phyloP scores from a whole-genome alignment of 2,113 vertebrate genomes.

The Pongo abelii region DNA sequence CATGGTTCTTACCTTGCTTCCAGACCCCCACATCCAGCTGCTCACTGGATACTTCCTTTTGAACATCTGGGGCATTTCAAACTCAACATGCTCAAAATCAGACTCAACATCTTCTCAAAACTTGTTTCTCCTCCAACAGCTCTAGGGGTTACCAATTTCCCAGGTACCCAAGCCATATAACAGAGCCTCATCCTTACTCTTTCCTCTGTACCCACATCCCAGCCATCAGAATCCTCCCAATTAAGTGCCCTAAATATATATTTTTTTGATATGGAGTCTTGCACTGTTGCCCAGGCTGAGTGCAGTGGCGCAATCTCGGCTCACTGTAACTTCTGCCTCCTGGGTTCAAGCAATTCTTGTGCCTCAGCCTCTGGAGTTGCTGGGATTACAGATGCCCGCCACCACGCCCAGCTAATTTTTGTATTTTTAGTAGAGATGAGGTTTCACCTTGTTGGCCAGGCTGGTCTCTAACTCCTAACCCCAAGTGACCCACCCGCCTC shows the following conservation, averaged over 20 bases:
- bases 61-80: neutral
- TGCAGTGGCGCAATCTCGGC: neutral
- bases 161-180: neutral
- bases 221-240: neutral
- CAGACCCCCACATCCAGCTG: neutral
- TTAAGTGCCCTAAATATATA: neutral
- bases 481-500: neutral
- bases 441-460: too few species aligned
- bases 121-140: neutral
- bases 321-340: neutral
- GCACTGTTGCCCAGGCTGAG: neutral
- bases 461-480: too few species aligned
- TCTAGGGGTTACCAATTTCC: neutral
- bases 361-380: neutral
- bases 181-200: neutral
- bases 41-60: neutral
- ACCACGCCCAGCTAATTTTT: neutral
- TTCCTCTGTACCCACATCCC: neutral
- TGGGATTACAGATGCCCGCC: neutral
- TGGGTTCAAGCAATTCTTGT: neutral
- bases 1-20: neutral
- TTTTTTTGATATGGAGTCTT: neutral
- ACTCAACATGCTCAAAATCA: neutral
- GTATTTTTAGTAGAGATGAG: too few species aligned
- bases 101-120: slow-evolving; percentile 24